Percentiles rank a stretch among this genome's conserved stretches.
These are phyloP conservation scores for Gymnogyps californianus DNA, from an alignment of 2,113 vertebrate genomes.

Conservation along the genomic window DNA sequence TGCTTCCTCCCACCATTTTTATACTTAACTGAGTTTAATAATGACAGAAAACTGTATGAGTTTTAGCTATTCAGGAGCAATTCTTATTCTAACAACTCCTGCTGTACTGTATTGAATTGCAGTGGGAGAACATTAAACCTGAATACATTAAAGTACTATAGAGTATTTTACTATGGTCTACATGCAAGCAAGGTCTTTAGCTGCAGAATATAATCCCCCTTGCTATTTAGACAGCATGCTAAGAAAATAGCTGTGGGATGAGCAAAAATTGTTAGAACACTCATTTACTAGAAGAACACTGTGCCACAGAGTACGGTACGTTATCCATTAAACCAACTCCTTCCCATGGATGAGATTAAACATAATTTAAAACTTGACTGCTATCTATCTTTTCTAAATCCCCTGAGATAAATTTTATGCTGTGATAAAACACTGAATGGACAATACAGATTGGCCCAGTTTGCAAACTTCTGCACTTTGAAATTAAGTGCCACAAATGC, in stretches of 20 bases:
- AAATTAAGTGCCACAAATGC: background rate
- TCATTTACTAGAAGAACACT: background rate
- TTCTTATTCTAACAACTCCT: background rate
- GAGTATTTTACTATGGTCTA: background rate
- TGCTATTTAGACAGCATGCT: background rate
- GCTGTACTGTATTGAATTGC: background rate
- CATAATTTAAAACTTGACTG: background rate
- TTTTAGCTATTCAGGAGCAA: background rate
- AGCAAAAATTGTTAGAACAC: background rate
- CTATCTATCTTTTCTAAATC: background rate
- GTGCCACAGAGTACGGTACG: background rate
- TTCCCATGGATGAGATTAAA: background rate
- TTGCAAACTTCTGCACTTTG: background rate
- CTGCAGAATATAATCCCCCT: background rate
- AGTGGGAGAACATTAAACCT: background rate
- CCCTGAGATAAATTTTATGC: background rate
- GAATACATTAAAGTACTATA: background rate
- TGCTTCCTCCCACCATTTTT: background rate
- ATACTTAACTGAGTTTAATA: background rate
- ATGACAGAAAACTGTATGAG: background rate
- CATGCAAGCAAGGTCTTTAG: background rate
- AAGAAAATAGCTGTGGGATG: background rate
- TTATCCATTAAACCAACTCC: background rate
- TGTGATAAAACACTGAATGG: background rate
- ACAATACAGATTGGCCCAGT: background rate